Percentiles rank a stretch among this genome's conserved stretches.
Evolutionary conservation across 2,888 invertebrate species (phyloP).

Genomic region (Stratiomys singularior): DNA sequence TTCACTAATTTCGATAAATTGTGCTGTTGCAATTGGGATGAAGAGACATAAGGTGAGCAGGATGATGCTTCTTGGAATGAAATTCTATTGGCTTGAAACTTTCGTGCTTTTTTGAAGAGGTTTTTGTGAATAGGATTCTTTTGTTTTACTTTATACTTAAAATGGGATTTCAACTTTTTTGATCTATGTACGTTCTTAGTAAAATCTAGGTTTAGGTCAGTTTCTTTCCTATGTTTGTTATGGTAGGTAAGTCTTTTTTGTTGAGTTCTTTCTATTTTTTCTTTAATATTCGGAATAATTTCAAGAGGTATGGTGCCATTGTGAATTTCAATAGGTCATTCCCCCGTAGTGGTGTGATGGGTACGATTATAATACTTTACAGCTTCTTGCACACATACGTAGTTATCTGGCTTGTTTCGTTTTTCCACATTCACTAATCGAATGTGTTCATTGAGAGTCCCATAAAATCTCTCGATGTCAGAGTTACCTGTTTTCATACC

Average conservation of each 20-base stretch:
- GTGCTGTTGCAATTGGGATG: too few relatives aligned
- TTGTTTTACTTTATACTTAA: not conserved
- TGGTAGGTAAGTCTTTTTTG: not conserved
- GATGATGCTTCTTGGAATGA: conserved; percentile 1
- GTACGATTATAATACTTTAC: not conserved
- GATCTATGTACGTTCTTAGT: too few relatives aligned
- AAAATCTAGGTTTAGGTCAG: not conserved
- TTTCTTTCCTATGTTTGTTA: not conserved
- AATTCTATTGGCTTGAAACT: conserved; percentile 5
- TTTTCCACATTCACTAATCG: not conserved
- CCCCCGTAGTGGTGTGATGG: not conserved
- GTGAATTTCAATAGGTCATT: not conserved
- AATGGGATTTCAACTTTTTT: not conserved
- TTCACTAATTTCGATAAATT: too few relatives aligned
- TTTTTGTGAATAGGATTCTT: conserved; percentile 19
- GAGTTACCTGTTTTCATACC: not conserved
- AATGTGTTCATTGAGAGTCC: not conserved
- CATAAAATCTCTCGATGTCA: not conserved
- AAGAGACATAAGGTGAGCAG: conserved; percentile 15
- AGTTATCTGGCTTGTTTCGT: not conserved
- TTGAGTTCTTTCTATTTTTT: not conserved
- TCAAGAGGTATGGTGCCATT: not conserved
- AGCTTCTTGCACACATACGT: not conserved
- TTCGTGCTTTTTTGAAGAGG: not conserved
- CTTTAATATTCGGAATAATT: not conserved